Evolutionary conservation across 2,113 vertebrate genomes (phyloP).

Genomic region (human (Homo sapiens)): DNA sequence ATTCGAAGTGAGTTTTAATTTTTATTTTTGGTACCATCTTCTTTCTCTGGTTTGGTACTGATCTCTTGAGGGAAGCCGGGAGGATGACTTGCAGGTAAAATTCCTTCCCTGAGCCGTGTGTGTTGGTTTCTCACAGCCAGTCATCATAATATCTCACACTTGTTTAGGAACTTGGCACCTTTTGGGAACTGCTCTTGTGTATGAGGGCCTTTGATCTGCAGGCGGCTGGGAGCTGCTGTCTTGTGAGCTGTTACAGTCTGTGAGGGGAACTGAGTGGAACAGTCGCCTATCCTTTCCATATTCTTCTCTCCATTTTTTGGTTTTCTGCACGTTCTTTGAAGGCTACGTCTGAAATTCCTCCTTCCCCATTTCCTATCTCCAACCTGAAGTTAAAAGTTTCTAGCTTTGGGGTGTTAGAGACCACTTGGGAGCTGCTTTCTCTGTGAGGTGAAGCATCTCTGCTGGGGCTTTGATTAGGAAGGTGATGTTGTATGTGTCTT

Average conservation of each 20-base stretch:
- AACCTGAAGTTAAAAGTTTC: conserved; percentile 6
- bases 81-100: background rate
- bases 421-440: background rate
- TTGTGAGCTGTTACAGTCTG: background rate
- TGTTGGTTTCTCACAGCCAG: background rate
- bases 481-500: background rate
- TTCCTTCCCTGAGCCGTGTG: background rate
- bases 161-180: background rate
- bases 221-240: background rate
- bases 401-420: background rate
- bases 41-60: background rate
- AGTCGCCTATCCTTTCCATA: background rate
- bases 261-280: accelerated
- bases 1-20: background rate
- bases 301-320: background rate
- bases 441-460: background rate
- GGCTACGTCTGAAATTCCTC: background rate
- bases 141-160: background rate
- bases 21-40: background rate
- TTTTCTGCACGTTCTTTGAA: background rate
- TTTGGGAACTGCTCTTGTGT: background rate
- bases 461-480: conserved; percentile 2
- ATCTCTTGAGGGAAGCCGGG: background rate
- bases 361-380: background rate
- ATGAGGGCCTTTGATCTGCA: accelerated